Percentiles rank a stretch among this genome's conserved stretches.
Conservation (phyloP, 1,140 invertebrate species). For the Lepidotrigona ventralis region DNA sequence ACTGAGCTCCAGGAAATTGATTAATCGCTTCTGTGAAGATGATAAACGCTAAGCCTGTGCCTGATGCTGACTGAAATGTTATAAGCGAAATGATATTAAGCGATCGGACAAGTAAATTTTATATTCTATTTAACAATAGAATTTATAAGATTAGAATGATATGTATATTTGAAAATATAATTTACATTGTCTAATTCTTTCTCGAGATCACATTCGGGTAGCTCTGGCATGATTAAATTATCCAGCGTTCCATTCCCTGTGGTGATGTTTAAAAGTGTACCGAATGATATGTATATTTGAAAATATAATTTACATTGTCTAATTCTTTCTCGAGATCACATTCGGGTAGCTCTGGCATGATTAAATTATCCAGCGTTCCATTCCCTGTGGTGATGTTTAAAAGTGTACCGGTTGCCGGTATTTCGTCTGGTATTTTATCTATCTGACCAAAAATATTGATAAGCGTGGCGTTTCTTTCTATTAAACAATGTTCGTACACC, state of each 20-base stretch:
- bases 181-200: conserved; percentile 94
- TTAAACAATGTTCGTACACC: conserved; percentile 89
- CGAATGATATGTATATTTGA: conserved; percentile 63
- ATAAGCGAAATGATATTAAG: conserved; percentile 9
- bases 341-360: conserved; percentile 85
- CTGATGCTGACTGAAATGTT: conserved; percentile 90
- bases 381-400: conserved; percentile 82
- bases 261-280: conserved; percentile 80
- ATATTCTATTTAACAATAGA: not conserved
- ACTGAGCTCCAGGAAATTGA: conserved; percentile 95
- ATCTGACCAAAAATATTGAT: conserved; percentile 80
- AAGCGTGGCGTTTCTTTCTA: conserved; percentile 83
- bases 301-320: conserved; percentile 87
- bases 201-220: conserved; percentile 90
- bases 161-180: not conserved
- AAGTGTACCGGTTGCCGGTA: conserved; percentile 81
- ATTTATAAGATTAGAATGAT: too few species aligned
- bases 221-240: conserved; percentile 82
- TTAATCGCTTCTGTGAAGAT: conserved; percentile 98
- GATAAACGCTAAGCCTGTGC: conserved; percentile 96
- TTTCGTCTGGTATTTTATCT: conserved; percentile 76
- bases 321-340: conserved; percentile 93
- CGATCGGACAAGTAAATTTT: not conserved
- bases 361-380: conserved; percentile 81
- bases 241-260: conserved; percentile 82